These are phyloP conservation scores for Scytalopus superciliaris DNA, from an alignment of 2,113 vertebrate species.

Conservation along the genomic window DNA sequence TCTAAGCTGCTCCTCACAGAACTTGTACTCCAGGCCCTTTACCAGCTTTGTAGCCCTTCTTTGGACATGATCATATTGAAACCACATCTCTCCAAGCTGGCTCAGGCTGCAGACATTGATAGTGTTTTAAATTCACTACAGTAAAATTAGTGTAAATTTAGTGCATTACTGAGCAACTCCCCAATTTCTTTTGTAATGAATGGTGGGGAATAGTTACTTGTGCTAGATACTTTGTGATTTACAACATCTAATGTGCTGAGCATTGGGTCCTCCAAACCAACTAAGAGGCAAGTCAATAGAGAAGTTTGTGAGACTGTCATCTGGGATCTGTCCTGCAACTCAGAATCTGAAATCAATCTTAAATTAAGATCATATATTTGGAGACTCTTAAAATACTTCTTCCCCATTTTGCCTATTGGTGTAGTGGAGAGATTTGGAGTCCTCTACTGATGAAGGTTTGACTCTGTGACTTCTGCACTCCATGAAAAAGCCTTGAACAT, in stretches of 20 bases:
- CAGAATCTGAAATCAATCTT: neutral
- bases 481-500: neutral
- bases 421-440: neutral
- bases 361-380: neutral
- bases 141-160: neutral
- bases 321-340: neutral
- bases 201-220: neutral
- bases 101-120: neutral
- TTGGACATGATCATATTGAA: neutral
- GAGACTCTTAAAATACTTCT: neutral
- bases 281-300: neutral
- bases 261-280: neutral
- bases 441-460: neutral
- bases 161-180: neutral
- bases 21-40: neutral
- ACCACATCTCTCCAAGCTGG: neutral
- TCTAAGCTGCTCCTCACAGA: neutral
- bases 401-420: neutral
- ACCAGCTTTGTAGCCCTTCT: neutral
- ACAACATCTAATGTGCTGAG: neutral
- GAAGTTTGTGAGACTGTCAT: neutral
- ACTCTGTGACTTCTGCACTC: neutral
- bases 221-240: neutral
- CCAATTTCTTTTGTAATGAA: neutral
- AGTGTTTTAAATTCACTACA: neutral